Evolutionary conservation across 2,113 vertebrate species (phyloP).

Genomic region (Deroptyus accipitrinus): DNA sequence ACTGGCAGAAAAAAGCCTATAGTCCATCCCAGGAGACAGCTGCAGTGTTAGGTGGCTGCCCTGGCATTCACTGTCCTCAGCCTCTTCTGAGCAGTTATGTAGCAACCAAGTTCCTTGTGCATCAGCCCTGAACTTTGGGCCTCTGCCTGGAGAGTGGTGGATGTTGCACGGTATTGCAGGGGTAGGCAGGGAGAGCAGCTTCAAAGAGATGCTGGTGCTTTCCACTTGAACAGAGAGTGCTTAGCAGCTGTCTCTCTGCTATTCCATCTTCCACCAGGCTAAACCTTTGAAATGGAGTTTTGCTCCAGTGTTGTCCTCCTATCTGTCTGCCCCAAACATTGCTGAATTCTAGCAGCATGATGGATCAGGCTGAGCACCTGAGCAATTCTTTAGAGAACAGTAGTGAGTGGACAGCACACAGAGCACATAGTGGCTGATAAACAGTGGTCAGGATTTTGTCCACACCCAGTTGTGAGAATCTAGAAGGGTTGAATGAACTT

Average conservation of each 20-base stretch:
- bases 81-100: not conserved
- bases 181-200: not conserved
- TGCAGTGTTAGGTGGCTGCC: not conserved
- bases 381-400: not conserved
- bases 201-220: not conserved
- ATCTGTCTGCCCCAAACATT: not conserved
- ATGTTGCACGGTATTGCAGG: not conserved
- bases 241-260: not conserved
- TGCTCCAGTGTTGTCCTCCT: not conserved
- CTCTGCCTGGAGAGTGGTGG: not conserved
- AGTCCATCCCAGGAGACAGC: not conserved
- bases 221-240: not conserved
- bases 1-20: not conserved
- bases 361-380: not conserved
- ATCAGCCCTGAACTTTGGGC: not conserved
- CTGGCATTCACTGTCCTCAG: accelerated
- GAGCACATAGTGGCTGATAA: not conserved
- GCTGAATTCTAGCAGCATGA: not conserved
- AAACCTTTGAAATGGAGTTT: not conserved
- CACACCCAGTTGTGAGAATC: not conserved
- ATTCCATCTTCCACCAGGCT: not conserved
- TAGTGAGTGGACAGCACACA: not conserved
- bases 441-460: not conserved
- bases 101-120: not conserved
- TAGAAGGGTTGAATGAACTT: not conserved